Evolutionary conservation across 37 sponge, comb jelly and placozoan genomes (phyloP).

Genomic region (Aphrocallistes beatrix): DNA sequence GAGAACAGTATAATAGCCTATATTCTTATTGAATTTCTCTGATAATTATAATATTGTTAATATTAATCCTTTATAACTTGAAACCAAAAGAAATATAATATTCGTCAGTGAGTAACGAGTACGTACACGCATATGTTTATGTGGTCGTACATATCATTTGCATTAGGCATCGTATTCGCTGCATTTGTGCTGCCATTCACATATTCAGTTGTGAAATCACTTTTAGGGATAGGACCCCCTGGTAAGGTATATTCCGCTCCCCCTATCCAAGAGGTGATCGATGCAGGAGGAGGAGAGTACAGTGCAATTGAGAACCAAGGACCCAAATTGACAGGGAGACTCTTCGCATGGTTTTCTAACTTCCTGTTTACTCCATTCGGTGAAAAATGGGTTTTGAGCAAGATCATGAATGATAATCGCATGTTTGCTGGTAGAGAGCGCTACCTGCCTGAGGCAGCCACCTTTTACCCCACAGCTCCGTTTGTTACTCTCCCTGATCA

Average conservation of each 20-base stretch:
- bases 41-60: no score
- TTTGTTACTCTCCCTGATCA: neutral
- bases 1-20: no score
- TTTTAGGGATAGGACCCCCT: neutral
- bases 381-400: neutral
- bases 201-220: neutral
- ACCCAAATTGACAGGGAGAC: slow-evolving; percentile 28
- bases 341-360: slow-evolving; percentile 30
- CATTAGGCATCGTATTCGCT: neutral
- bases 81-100: no score
- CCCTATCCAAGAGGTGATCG: slow-evolving; percentile 24
- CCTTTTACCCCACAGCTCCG: slow-evolving; percentile 26
- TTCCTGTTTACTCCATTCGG: slow-evolving; percentile 43
- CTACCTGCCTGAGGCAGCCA: slow-evolving; percentile 49
- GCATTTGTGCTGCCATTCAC: neutral
- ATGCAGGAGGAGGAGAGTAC: neutral
- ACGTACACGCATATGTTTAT: no score
- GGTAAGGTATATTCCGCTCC: neutral
- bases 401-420: neutral
- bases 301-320: neutral
- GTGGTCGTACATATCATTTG: neutral
- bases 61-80: no score
- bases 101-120: no score
- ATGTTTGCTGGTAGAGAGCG: slow-evolving; percentile 19
- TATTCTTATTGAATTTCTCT: no score